phyloP scores from a whole-genome alignment of 2,888 invertebrate genomes.

The Eurytoma adleriae region DNA sequence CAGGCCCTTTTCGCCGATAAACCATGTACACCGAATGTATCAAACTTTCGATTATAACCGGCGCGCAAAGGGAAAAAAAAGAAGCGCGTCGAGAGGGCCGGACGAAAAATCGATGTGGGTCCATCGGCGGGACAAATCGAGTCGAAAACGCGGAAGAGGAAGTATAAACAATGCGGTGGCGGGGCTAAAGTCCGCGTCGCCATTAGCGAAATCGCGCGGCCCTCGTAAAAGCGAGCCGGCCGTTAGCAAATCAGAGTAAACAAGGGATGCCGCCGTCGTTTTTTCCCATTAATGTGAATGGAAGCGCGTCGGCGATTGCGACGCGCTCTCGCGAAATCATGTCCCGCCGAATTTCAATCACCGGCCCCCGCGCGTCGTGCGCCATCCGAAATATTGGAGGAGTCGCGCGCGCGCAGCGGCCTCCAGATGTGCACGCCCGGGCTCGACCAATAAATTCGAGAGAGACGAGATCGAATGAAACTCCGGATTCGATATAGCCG shows the following conservation, averaged over 20 bases:
- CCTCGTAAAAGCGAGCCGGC: conserved; percentile 32
- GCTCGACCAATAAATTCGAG: conserved; percentile 43
- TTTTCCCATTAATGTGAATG: conserved; percentile 44
- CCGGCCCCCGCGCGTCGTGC: not conserved
- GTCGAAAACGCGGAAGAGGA: conserved; percentile 44
- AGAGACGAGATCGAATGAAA: conserved; percentile 56
- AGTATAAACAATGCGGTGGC: conserved; percentile 39
- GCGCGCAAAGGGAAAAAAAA: conserved; percentile 14
- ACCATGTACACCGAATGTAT: too few species aligned
- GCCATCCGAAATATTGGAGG: conserved; percentile 37
- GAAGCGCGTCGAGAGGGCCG: not conserved
- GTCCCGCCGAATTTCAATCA: conserved; percentile 46
- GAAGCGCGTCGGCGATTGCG: not conserved
- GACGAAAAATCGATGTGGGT: conserved; percentile 41
- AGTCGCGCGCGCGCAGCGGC: conserved; percentile 10
- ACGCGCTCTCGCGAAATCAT: conserved; percentile 11
- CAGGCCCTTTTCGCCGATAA: too few species aligned
- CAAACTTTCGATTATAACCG: not conserved
- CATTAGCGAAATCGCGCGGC: conserved; percentile 40
- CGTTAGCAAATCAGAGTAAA: conserved; percentile 48
- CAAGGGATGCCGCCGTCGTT: conserved; percentile 20
- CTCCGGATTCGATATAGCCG: conserved; percentile 43
- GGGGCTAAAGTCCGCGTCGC: conserved; percentile 9
- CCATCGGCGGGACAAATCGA: conserved; percentile 46
- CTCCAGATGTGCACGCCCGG: conserved; percentile 12